Percentiles rank a stretch among this genome's conserved stretches.
phyloP scores from a whole-genome alignment of 2,797 vertebrate species.

The Myotis findleyi region DNA sequence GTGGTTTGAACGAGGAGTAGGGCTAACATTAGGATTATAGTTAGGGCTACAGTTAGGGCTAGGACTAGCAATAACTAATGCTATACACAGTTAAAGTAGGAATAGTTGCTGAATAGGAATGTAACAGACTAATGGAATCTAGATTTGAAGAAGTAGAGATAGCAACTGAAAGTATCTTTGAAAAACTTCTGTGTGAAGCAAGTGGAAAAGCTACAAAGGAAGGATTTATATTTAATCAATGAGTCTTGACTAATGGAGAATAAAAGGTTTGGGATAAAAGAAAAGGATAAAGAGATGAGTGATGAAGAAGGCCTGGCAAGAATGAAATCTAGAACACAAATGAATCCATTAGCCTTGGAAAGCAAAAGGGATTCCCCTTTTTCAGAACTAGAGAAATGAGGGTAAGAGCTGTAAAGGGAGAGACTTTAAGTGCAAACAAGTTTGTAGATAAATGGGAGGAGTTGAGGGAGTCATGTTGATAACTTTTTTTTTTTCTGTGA shows the following conservation, averaged over 20 bases:
- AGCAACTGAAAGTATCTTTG: neutral
- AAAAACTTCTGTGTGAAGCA: neutral
- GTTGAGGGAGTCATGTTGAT: neutral
- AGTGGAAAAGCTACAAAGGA: neutral
- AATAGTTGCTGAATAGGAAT: neutral
- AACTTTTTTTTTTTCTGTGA: neutral
- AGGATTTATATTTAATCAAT: neutral
- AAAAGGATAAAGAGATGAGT: neutral
- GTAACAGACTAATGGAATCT: neutral
- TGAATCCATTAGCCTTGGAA: neutral
- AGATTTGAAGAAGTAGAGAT: neutral
- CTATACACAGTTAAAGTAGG: neutral
- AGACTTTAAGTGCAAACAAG: neutral
- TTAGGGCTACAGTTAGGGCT: neutral
- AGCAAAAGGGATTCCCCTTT: neutral
- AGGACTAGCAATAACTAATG: neutral
- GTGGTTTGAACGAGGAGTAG: neutral
- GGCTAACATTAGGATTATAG: neutral
- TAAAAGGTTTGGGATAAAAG: neutral
- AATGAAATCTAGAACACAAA: neutral
- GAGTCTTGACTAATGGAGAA: neutral
- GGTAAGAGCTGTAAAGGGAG: neutral
- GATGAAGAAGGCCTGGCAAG: neutral
- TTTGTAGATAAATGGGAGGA: neutral
- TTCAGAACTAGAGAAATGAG: neutral